phyloP scores from a whole-genome alignment of 2,113 vertebrate species.

The Tachuris rubrigastra region DNA sequence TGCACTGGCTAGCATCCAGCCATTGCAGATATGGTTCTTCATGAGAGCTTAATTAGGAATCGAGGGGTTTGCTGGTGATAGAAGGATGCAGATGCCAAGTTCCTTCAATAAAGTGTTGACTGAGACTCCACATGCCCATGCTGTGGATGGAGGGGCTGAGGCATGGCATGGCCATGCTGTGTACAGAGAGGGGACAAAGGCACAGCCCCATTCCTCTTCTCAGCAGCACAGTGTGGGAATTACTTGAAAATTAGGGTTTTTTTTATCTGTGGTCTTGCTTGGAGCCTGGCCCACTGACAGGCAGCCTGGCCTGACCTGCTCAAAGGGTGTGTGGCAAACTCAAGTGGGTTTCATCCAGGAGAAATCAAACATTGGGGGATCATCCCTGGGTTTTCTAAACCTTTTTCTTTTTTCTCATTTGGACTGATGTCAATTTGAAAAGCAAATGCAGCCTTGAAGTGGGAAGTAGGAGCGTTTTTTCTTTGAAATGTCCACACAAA shows the following conservation, averaged over 20 bases:
- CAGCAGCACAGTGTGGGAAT: background rate
- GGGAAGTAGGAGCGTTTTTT: background rate
- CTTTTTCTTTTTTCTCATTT: background rate
- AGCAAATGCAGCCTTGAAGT: background rate
- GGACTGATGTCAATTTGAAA: background rate
- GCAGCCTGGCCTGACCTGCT: background rate
- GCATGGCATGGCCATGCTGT: background rate
- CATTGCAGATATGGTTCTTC: background rate
- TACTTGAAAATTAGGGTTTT: accelerated
- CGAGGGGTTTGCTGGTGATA: background rate
- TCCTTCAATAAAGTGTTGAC: background rate
- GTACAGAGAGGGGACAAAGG: background rate
- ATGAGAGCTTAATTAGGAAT: background rate
- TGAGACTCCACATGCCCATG: background rate
- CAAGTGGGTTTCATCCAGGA: background rate
- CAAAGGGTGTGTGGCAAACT: background rate
- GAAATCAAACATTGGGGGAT: accelerated
- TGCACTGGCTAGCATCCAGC: background rate
- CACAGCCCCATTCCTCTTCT: background rate
- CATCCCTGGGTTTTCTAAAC: background rate
- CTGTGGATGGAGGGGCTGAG: background rate
- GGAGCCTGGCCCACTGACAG: accelerated
- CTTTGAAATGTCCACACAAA: background rate
- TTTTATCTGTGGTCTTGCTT: background rate
- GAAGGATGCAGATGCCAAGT: background rate